phyloP scores from a whole-genome alignment of 2,888 invertebrate species.

The Cheilosia vernalis region DNA sequence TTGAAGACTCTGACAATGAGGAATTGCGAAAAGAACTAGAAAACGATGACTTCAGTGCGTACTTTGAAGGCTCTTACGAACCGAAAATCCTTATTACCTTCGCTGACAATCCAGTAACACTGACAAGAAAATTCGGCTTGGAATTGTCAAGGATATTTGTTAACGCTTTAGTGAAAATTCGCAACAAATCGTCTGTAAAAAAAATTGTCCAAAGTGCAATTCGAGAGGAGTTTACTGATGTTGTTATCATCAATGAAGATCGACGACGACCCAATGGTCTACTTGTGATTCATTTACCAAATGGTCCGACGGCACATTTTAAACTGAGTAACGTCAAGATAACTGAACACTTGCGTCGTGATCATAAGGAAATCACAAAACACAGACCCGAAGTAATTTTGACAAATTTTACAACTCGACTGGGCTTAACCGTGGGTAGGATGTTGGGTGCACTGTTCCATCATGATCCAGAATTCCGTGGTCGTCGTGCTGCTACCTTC shows the following conservation, averaged over 20 bases:
- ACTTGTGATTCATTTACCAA: slow-evolving; percentile 95
- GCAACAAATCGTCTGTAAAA: slow-evolving; percentile 95
- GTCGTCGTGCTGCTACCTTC: slow-evolving; percentile 96
- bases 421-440: slow-evolving; percentile 95
- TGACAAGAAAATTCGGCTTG: slow-evolving; percentile 95
- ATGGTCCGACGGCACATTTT: slow-evolving; percentile 98
- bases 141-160: slow-evolving; percentile 96
- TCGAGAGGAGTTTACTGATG: slow-evolving; percentile 92
- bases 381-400: slow-evolving; percentile 98
- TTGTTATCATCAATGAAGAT: slow-evolving; percentile 97
- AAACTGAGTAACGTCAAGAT: slow-evolving; percentile 96
- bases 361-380: slow-evolving; percentile 91
- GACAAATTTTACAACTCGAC: slow-evolving; percentile 97
- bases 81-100: slow-evolving; percentile 99
- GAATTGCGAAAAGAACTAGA: slow-evolving; percentile 90
- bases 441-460: slow-evolving; percentile 98
- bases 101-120: slow-evolving; percentile 94
- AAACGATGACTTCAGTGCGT: slow-evolving; percentile 93
- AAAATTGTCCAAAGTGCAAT: slow-evolving; percentile 94
- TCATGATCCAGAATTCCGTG: slow-evolving; percentile 97
- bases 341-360: slow-evolving; percentile 92
- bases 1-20: slow-evolving; percentile 90
- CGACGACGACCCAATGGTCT: slow-evolving; percentile 96
- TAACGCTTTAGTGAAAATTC: slow-evolving; percentile 93
- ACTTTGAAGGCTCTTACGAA: slow-evolving; percentile 92